phyloP scores from a whole-genome alignment of 1,140 invertebrate species.

The Plutomurus gul region DNA sequence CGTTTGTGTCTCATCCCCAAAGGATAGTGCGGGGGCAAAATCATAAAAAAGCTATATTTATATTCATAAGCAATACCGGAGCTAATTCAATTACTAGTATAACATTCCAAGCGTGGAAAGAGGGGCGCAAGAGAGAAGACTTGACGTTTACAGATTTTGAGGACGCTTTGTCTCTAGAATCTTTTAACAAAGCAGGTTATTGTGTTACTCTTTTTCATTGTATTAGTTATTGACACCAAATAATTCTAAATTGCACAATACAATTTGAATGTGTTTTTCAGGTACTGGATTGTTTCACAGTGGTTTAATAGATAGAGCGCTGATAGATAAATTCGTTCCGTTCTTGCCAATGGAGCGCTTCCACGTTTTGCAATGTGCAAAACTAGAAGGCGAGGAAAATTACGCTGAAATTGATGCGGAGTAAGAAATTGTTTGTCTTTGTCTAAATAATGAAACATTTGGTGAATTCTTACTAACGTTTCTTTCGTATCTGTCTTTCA shows the following conservation, averaged over 20 bases:
- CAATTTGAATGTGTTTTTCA: neutral
- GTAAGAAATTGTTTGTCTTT: constrained; percentile 4
- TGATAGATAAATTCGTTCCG: constrained; percentile 49
- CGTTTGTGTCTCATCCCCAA: constrained; percentile 43
- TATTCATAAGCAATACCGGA: constrained; percentile 51
- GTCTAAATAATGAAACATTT: neutral
- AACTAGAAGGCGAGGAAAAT: constrained; percentile 32
- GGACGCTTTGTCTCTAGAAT: constrained; percentile 28
- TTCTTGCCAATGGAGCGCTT: constrained; percentile 48
- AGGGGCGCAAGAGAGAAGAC: constrained; percentile 44
- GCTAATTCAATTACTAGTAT: constrained; percentile 44
- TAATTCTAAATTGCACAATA: neutral
- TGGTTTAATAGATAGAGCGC: constrained; percentile 34
- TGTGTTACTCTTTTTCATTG: neutral
- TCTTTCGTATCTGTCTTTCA: neutral
- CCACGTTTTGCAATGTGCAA: constrained; percentile 46
- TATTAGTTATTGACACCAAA: neutral
- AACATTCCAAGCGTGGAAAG: constrained; percentile 34
- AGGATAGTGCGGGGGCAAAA: neutral
- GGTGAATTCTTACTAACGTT: neutral
- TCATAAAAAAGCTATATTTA: constrained; percentile 42
- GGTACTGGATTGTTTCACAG: constrained; percentile 42
- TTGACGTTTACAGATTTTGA: constrained; percentile 49
- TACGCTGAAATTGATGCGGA: constrained; percentile 1
- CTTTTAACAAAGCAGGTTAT: constrained; percentile 38